Evolutionary conservation across 2,888 invertebrate genomes (phyloP).

Genomic region (Catocala sponsa): DNA sequence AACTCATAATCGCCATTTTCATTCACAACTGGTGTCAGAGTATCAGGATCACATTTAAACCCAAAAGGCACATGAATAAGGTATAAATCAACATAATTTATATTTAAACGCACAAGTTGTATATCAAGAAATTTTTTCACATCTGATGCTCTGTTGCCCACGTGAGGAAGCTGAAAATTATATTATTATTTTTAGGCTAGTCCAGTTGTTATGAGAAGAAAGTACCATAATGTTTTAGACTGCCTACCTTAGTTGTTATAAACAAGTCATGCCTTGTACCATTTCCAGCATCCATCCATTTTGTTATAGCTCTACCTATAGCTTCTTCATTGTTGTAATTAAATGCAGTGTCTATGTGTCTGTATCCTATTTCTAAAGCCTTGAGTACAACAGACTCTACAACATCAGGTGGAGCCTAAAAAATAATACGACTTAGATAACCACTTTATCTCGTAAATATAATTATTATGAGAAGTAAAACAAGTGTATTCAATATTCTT

Average conservation of each 20-base stretch:
- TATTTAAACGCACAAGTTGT: conserved; percentile 89
- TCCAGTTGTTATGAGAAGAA: neutral
- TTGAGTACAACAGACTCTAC: conserved; percentile 89
- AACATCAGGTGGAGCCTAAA: conserved; percentile 89
- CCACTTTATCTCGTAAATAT: too few species aligned
- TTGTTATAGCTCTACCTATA: conserved; percentile 90
- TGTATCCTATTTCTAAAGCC: conserved; percentile 91
- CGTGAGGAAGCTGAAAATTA: conserved; percentile 89
- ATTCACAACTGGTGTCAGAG: conserved; percentile 86
- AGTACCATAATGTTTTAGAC: too few species aligned
- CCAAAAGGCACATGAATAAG: conserved; percentile 93
- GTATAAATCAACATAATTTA: conserved; percentile 93
- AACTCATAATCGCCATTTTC: conserved; percentile 88
- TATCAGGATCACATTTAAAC: conserved; percentile 86
- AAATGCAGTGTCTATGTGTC: conserved; percentile 93
- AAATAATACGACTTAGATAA: conserved; percentile 1
- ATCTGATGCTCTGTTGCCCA: conserved; percentile 90
- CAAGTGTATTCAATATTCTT: conserved; percentile 30
- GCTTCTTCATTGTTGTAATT: conserved; percentile 93
- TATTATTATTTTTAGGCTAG: neutral
- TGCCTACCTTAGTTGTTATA: conserved; percentile 92
- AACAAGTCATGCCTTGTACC: conserved; percentile 92
- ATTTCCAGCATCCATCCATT: conserved; percentile 89
- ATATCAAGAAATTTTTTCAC: conserved; percentile 90
- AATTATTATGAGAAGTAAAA: too few species aligned